Base-by-base conservation (phyloP, 1,140 invertebrate genomes). In the Sycobia sp. region DNA sequence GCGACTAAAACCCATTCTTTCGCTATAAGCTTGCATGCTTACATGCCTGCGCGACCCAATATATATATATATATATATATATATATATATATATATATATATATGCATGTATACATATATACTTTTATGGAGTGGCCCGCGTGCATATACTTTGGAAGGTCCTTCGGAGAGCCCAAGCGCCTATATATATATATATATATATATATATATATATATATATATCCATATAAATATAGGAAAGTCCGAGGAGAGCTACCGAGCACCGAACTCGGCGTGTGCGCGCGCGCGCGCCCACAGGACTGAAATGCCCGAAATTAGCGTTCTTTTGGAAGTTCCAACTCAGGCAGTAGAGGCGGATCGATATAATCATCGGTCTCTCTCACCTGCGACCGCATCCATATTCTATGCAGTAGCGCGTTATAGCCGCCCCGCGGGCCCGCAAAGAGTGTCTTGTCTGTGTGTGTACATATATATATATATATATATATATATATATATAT, bases 321-420 rank as follows among this genome's bases (percentile, higher is more conserved):
- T 20, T 46, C 1, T 4, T 34, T 18, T 7, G 20, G 27, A 10
- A n/a, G 25, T n/a, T 47, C 25, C 27, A 9, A 14, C 9, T n/a
- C 55, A 29, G 8, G 34, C n/a, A n/a, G n/a, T n/a, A n/a, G n/a
- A n/a, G 7, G 16, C 18, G 27, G 20, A 54, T 69, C 75, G 74
- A 75, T 76, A 71, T 81, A 80, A 81, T 79, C 76, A 79, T 73
- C 72, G 74, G 76, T n/a, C 29, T 78, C 71, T 79, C 71, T 73
- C 73, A 74, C 75, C 75, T 74, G 72, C 68, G 69, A 39, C 66
- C 58, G 65, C 67, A 64, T n/a, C n/a, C n/a, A n/a, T n/a, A n/a
- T n/a, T n/a, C n/a, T n/a, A n/a, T n/a, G n/a, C n/a, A n/a, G n/a
- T n/a, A n/a, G n/a, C n/a, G n/a, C n/a, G n/a, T n/a, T n/a, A n/a